A percentile compares a stretch with the other conserved stretches of the same genome.
Evolutionary conservation across 2,888 invertebrate genomes (phyloP).

Genomic region (Alloscopus bannaensis): DNA sequence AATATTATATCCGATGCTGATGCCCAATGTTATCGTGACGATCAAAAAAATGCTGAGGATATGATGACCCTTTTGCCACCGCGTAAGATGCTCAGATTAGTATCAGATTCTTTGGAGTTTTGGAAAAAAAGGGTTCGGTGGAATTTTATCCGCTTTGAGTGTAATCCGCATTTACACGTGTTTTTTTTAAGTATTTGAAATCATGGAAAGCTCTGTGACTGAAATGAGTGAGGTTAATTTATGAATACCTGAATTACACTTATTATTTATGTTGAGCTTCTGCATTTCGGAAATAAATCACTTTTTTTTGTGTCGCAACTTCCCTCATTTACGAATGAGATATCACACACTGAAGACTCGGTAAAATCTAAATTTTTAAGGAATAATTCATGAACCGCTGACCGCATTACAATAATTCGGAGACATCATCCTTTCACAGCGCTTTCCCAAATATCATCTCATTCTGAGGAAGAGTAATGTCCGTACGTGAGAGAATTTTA

Average conservation of each 20-base stretch:
- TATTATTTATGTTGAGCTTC: conserved; percentile 6
- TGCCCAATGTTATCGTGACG: too few relatives aligned
- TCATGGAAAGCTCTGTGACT: conserved; percentile 22
- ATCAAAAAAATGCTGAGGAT: conserved; percentile 22
- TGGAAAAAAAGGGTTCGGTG: too few relatives aligned
- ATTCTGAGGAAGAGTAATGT: too few relatives aligned
- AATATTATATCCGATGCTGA: too few relatives aligned
- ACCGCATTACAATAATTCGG: too few relatives aligned
- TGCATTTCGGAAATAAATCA: conserved; percentile 22
- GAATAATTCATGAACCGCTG: too few relatives aligned
- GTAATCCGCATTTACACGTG: conserved; percentile 21
- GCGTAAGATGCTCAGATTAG: conserved; percentile 5
- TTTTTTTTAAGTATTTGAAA: too few relatives aligned
- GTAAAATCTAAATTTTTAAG: too few relatives aligned
- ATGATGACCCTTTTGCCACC: conserved; percentile 35
- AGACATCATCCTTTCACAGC: too few relatives aligned
- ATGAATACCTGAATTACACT: background rate
- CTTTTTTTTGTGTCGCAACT: conserved; percentile 18
- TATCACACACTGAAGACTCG: too few relatives aligned
- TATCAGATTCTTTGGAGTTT: too few relatives aligned
- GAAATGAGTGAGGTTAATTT: conserved; percentile 7
- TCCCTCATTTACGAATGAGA: conserved; percentile 24
- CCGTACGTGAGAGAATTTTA: background rate
- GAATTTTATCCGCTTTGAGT: background rate
- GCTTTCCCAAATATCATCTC: too few relatives aligned